These are phyloP conservation scores for Oreohelix idahoensis DNA, from an alignment of 1,140 invertebrate genomes.

Conservation along the genomic window DNA sequence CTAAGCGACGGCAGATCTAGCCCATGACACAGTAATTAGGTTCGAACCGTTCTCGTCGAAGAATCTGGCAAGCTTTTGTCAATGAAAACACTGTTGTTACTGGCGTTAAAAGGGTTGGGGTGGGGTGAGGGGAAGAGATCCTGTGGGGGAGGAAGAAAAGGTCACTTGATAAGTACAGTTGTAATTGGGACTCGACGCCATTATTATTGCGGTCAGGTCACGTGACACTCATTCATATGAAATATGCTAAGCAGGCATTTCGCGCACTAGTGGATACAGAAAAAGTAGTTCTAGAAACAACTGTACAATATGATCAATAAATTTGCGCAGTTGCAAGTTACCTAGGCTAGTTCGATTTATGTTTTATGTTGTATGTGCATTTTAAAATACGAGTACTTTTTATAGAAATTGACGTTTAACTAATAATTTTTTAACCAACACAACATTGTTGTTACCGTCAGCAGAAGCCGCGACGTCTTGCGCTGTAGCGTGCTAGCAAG, in stretches of 20 bases:
- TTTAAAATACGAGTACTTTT: not conserved
- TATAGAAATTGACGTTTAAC: not conserved
- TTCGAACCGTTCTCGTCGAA: too few relatives aligned
- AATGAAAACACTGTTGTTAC: not conserved
- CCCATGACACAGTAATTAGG: too few relatives aligned
- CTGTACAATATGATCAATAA: not conserved
- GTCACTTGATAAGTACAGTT: conserved; percentile 22
- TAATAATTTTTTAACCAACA: not conserved
- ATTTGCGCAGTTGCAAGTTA: not conserved
- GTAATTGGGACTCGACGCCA: conserved; percentile 18
- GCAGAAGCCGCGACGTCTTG: not conserved
- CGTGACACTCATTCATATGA: conserved; percentile 38
- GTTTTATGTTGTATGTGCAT: not conserved
- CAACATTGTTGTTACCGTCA: not conserved
- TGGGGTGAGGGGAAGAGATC: not conserved
- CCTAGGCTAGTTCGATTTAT: not conserved
- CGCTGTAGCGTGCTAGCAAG: not conserved
- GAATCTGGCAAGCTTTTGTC: too few relatives aligned
- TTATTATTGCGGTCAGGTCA: conserved; percentile 31
- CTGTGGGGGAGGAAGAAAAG: not conserved
- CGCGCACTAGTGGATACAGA: not conserved
- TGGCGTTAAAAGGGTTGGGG: not conserved
- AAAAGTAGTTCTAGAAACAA: conserved; percentile 21
- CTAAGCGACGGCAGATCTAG: too few relatives aligned
- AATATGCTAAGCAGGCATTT: conserved; percentile 36